A percentile compares a stretch with the other conserved stretches of the same genome.
Evolutionary conservation across 2,797 vertebrate species (phyloP).

Genomic region (Sorex maritimensis): DNA sequence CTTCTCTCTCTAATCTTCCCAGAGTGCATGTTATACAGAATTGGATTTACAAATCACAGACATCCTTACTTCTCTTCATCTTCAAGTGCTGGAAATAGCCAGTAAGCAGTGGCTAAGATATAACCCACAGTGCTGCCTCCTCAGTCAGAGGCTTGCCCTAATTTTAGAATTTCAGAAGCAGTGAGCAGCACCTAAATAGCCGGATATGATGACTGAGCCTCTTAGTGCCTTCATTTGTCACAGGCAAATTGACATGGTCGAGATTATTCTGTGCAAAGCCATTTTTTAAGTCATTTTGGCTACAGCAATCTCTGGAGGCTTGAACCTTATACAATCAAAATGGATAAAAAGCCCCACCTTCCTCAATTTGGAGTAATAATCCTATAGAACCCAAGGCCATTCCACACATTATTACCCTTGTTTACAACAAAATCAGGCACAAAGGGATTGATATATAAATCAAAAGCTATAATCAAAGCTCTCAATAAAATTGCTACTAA

Average conservation of each 20-base stretch:
- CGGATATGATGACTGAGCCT: constrained; percentile 9
- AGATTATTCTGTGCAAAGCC: background rate
- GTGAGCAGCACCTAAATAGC: constrained; percentile 34
- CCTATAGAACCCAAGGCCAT: background rate
- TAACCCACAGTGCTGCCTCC: background rate
- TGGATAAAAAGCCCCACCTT: background rate
- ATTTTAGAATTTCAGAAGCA: constrained; percentile 63
- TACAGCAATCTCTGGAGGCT: constrained; percentile 37
- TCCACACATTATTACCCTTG: constrained; percentile 29
- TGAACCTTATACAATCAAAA: constrained; percentile 52
- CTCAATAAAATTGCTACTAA: constrained; percentile 23
- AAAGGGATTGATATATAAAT: background rate
- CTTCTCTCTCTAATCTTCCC: background rate
- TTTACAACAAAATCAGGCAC: constrained; percentile 1
- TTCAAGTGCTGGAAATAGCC: constrained; percentile 7
- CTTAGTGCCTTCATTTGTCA: constrained; percentile 60
- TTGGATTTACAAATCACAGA: background rate
- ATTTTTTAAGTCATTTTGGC: constrained; percentile 45
- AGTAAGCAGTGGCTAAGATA: background rate
- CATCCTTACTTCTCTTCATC: constrained; percentile 5
- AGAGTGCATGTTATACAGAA: background rate
- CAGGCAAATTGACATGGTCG: constrained; percentile 51
- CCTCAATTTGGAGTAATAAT: background rate
- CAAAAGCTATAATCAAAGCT: constrained; percentile 1
- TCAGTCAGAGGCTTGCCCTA: constrained; percentile 53